Evolutionary conservation across 2,888 invertebrate species (phyloP).

Genomic region (Leptinotarsa rubiginosa): DNA sequence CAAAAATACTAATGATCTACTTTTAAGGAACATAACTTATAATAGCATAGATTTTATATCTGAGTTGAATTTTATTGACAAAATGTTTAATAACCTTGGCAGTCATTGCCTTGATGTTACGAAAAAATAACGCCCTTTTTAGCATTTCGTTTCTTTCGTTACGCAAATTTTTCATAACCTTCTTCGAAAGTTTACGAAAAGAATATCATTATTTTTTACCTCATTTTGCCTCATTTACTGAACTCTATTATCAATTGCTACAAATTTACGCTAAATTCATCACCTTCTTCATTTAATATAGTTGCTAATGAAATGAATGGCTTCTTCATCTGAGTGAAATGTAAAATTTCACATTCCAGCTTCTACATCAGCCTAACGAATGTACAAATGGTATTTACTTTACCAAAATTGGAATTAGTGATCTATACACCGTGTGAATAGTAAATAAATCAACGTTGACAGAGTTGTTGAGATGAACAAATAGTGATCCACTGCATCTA

Average conservation of each 20-base stretch:
- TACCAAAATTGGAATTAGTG: conserved; percentile 46
- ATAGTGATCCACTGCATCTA: conserved; percentile 10
- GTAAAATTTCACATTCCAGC: conserved; percentile 9
- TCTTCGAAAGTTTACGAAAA: no score
- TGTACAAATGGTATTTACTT: conserved; percentile 38
- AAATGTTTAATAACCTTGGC: no score
- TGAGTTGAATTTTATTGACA: no score
- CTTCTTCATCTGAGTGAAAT: neutral
- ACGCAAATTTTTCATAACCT: neutral
- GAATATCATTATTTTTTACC: no score
- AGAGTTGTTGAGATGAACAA: conserved; percentile 35
- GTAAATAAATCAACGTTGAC: conserved; percentile 44
- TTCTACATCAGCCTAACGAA: conserved; percentile 32
- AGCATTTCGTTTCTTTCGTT: neutral
- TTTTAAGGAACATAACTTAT: no score
- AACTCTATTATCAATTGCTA: neutral
- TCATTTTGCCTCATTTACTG: no score
- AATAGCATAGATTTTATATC: no score
- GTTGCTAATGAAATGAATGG: neutral
- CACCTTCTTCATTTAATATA: neutral
- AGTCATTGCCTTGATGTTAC: no score
- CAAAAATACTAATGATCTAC: no score
- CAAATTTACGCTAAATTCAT: neutral
- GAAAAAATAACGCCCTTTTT: no score
- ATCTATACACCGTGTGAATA: conserved; percentile 46